Conservation (phyloP, 2,797 vertebrate genomes). For the Pterois miles region DNA sequence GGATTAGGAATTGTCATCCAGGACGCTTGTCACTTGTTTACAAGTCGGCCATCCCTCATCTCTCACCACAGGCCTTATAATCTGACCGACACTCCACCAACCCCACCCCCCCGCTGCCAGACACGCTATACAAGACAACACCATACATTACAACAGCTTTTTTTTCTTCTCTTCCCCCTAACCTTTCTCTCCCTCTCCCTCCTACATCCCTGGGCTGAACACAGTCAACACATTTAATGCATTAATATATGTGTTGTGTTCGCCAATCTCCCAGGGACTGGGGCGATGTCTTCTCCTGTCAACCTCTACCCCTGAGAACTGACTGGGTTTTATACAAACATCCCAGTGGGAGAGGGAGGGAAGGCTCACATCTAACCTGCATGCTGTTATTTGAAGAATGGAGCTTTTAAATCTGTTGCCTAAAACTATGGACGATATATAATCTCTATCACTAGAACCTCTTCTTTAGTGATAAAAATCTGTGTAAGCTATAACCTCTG, state of each 20-base stretch:
- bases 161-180: slow-evolving; percentile 47
- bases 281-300: slow-evolving; percentile 73
- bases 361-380: slow-evolving; percentile 54
- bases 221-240: slow-evolving; percentile 83
- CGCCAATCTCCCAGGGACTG: slow-evolving; percentile 75
- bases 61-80: slow-evolving; percentile 79
- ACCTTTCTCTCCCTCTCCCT: slow-evolving; percentile 52
- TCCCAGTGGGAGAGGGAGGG: slow-evolving; percentile 61
- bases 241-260: slow-evolving; percentile 83
- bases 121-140: slow-evolving; percentile 79
- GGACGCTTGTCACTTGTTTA: slow-evolving; percentile 87
- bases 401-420: slow-evolving; percentile 44
- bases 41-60: slow-evolving; percentile 85
- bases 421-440: slow-evolving; percentile 21
- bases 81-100: slow-evolving; percentile 69
- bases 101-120: slow-evolving; percentile 54
- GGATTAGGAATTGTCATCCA: slow-evolving; percentile 89
- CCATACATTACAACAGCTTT: slow-evolving; percentile 77
- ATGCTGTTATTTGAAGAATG: slow-evolving; percentile 63
- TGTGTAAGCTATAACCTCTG: background rate
- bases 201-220: slow-evolving; percentile 71
- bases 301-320: slow-evolving; percentile 78
- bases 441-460: slow-evolving; percentile 10
- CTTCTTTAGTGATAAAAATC: background rate
- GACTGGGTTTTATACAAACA: slow-evolving; percentile 79